Evolutionary conservation across 1,140 invertebrate species (phyloP), one percentile per base, ranked within the genome.

Genomic region (Delia radicum): DNA sequence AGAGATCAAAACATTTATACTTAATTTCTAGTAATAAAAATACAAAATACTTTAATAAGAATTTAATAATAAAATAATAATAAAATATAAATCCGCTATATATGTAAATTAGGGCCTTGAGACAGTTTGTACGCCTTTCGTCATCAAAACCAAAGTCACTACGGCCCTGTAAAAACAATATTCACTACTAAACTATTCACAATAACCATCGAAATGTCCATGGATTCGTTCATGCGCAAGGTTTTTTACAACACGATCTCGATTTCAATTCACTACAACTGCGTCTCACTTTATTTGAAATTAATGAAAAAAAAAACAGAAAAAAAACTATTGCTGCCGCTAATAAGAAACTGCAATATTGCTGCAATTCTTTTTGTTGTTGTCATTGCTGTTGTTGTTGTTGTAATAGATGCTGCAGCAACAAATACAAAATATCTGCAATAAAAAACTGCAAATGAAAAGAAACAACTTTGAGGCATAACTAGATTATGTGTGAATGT

Each of bases 171-270:
- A 3, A 7, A 37, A 7, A 37, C 33, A 7, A 37, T 10, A 37
- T 37, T 37, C 33, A 37, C 33, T 37, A 10, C n/a, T n/a, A n/a
- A 42, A 42, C 4, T 55, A 69, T 37, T 69, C 31, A 33, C 65
- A 69, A 33, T 69, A 69, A 69, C 29, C 65, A 69, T 24, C 31
- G 65, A 61, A 74, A 74, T 81, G 82, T 83, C 82, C 82, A 83
- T 83, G 82, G 82, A 83, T 82, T 79, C 82, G 82, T 83, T 83
- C 82, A 83, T 83, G 82, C 82, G 82, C 82, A 83, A 83, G 82
- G 82, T 83, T 83, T 83, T 73, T 75, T 63, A 65, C 61, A 67
- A 67, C 74, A 67, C 74, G 73, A 74, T 74, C 73, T 74, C 46
- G 73, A 48, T 74, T 63, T 74, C 55, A 75, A 75, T 28, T 37